Evolutionary conservation across 2,888 invertebrate genomes (phyloP).

Genomic region (Tricholauxania praeusta): DNA sequence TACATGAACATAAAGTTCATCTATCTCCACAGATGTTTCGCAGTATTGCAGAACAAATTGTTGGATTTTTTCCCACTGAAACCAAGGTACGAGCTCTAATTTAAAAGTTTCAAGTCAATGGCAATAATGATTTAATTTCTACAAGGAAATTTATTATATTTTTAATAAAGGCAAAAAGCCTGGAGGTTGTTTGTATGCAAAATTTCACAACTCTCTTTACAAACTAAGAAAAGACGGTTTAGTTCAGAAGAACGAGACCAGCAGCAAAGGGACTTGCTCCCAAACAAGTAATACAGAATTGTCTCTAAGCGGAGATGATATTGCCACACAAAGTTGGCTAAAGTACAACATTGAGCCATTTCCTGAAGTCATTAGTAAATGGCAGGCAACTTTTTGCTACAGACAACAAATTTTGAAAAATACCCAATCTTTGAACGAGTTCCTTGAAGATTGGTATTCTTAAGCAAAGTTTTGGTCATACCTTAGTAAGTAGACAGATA

Average conservation of each 20-base stretch:
- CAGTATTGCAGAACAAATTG: no score
- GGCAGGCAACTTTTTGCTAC: background rate
- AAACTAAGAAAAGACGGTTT: conserved; percentile 16
- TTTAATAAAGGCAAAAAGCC: background rate
- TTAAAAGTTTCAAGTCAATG: no score
- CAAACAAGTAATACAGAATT: background rate
- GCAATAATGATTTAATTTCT: no score
- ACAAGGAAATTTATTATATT: background rate
- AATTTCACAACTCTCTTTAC: conserved; percentile 13
- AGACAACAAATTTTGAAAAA: background rate
- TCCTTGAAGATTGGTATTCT: background rate
- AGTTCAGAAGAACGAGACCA: background rate
- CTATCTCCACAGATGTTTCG: no score
- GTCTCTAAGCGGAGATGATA: no score
- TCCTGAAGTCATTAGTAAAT: background rate
- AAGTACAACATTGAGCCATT: conserved; percentile 9
- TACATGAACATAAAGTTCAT: no score
- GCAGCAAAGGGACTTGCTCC: no score
- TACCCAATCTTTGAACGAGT: background rate
- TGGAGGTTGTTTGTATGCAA: conserved; percentile 2
- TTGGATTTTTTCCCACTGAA: no score
- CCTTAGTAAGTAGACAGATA: background rate
- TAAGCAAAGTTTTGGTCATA: background rate
- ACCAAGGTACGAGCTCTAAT: no score
- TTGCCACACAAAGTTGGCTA: background rate